These are phyloP conservation scores for Suncus etruscus DNA, from an alignment of 2,113 vertebrate species.

Conservation along the genomic window DNA sequence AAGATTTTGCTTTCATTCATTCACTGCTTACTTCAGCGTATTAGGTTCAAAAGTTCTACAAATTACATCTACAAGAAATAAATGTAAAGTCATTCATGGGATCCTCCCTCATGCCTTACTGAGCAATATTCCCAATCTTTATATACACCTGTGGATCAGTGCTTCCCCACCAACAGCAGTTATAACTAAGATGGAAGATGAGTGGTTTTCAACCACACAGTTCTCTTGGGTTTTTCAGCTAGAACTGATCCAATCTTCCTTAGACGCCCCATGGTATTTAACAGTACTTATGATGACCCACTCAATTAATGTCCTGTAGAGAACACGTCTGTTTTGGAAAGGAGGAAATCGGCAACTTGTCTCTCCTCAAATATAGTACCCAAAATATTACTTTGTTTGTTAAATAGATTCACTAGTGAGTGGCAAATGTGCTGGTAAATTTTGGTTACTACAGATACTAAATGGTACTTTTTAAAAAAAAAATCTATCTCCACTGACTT, in stretches of 20 bases:
- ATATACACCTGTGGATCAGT: no score
- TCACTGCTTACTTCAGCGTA: constrained; percentile 50
- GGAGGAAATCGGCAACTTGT: no score
- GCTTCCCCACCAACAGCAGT: neutral
- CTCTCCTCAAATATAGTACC: neutral
- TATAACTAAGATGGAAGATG: no score
- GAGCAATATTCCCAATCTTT: no score
- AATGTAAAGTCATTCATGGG: neutral
- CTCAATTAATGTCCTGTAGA: neutral
- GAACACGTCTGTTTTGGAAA: no score
- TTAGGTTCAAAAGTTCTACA: neutral
- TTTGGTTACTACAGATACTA: neutral
- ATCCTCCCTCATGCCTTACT: neutral
- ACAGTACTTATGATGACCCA: neutral
- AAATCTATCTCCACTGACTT: constrained; percentile 1
- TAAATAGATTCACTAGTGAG: neutral
- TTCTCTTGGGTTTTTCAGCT: neutral
- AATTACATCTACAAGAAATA: constrained; percentile 34
- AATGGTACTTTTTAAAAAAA: constrained; percentile 27
- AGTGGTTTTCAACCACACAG: neutral
- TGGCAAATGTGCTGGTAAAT: neutral
- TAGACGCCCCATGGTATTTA: constrained; percentile 20
- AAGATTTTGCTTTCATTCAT: neutral
- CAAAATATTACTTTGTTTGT: neutral
- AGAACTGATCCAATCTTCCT: constrained; percentile 13